Base-by-base conservation (phyloP, 1,140 invertebrate genomes). In the Leptestheria dahalacensis region DNA sequence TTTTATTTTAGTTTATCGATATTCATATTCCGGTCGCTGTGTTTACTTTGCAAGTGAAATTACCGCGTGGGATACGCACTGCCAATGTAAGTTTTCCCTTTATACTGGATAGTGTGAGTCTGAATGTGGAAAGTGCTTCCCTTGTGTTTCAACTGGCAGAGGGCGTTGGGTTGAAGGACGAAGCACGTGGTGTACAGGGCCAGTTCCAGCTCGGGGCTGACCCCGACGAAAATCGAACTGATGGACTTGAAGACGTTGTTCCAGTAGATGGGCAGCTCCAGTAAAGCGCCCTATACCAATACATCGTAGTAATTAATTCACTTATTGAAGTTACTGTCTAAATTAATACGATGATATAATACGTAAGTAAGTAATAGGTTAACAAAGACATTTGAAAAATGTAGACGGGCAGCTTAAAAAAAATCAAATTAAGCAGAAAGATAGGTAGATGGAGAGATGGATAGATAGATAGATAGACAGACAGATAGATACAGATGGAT, bases 161-260 rank as follows among this genome's bases (percentile, higher is more conserved):
- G 73, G 60, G 76, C 72, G 63, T 86, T 82, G 1, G 81, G 78
- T 59, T 86, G 75, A 2, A 82, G 71, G 10, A 86, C 72, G 68
- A 85, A 91, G 66, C 89, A 93, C 9, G 91, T 78, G 0, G 90
- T 91, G 68, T 93, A 95, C 0, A 92, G 72, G 18, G 90, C 85
- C 71, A 97, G 81, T 74, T 96, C 91, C 64, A 95, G 77, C 74
- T 95, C 92, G 0, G 91, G 92, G 61, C 88, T 91, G 2, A 88
- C 92, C 23, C 91, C 91, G 61, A 95, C 77, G 66, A 94, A 91
- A 72, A 93, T 78, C 1, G 80, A 79, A 24, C 83, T 83, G 0
- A 85, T 82, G 1, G 84, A 83, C 70, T 93, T 94, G 58, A 82
- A 77, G 1, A 80, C 71, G 0, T 79, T 79, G 67, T 82, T 79